Base-by-base conservation (phyloP, 2,113 vertebrate genomes). In the Melanotaenia duboulayi region DNA sequence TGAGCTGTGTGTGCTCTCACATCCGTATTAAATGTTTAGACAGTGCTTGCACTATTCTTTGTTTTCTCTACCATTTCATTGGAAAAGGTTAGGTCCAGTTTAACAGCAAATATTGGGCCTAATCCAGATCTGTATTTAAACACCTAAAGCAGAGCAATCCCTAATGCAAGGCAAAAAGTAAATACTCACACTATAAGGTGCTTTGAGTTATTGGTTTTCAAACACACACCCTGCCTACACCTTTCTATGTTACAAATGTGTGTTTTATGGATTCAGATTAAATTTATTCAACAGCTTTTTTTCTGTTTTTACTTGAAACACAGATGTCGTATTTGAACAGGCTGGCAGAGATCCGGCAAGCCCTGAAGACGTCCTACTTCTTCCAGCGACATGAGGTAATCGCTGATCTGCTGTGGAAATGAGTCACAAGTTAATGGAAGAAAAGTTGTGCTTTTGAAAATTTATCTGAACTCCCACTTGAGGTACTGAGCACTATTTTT, bases 331-430 rank as follows among this genome's bases (percentile, higher is more conserved):
- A 99, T 89, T 91, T 97, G 92, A 94, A 78, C 63, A 95, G 96
- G 72, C 95, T 99, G 90, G 91, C 88, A 71, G 95, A 97, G 88
- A 97, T 99, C 88, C 94, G 82, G 81, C 89, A 93, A 71, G 92
- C 96, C 56, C 93, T 99, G 77, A 94, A 95, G 78, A 93, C 86
- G 72, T 99, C 98, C 0, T 94, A 95, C 70, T 99, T 99, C 94
- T 99, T 99, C 87, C 94, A 92, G 77, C 93, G 69, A 68, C 98
- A 99, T 6, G 97, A 99, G 96, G 98, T 99, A 82, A 95, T 23
- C 48, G 32, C n/a, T 60, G 12, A 67, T 56, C 25, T 24, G 13
- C 52, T 23, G 24, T 65, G 24, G 14, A 71, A 50, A 69, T 54
- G 51, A 55, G n/a, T 59, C 63, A 49, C 25, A 65, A 23, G 7